Conservation (phyloP, 1,140 invertebrate genomes). For the Bacillus rossius region DNA sequence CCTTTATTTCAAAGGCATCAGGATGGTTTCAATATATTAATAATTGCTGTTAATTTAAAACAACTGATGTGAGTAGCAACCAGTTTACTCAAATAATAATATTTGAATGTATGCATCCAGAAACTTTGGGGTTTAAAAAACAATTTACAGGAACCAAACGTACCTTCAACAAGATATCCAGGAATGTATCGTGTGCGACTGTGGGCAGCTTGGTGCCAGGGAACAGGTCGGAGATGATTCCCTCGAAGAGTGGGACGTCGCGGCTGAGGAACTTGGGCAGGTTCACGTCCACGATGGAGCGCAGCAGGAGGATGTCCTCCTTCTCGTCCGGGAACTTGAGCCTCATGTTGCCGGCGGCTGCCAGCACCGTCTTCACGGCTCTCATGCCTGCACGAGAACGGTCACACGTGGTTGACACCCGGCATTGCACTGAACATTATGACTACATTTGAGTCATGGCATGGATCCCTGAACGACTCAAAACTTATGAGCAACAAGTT, state of each 20-base stretch:
- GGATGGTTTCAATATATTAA: too few species aligned
- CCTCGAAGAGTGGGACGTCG: constrained; percentile 86
- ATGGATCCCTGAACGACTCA: too few species aligned
- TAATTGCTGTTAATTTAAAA: too few species aligned
- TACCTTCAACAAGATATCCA: constrained; percentile 46
- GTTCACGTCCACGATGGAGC: constrained; percentile 89
- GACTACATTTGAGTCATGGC: too few species aligned
- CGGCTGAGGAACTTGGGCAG: constrained; percentile 86
- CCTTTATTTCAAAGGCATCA: too few species aligned
- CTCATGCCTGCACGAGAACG: constrained; percentile 50
- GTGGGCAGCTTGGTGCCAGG: constrained; percentile 68
- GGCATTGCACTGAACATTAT: too few species aligned
- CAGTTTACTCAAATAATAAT: too few species aligned
- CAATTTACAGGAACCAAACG: too few species aligned
- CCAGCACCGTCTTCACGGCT: constrained; percentile 76
- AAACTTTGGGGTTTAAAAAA: too few species aligned
- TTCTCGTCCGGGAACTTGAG: constrained; percentile 75
- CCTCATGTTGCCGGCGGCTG: constrained; percentile 83
- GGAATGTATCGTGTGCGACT: constrained; percentile 63
- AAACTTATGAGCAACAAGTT: too few species aligned
- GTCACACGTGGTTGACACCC: neutral
- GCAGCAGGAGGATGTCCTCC: constrained; percentile 68
- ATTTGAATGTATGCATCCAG: too few species aligned
- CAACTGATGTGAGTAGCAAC: too few species aligned
- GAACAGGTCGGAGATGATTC: constrained; percentile 90